phyloP scores from a whole-genome alignment of 1,140 invertebrate genomes.

The Phymorhynchus buccinoides region DNA sequence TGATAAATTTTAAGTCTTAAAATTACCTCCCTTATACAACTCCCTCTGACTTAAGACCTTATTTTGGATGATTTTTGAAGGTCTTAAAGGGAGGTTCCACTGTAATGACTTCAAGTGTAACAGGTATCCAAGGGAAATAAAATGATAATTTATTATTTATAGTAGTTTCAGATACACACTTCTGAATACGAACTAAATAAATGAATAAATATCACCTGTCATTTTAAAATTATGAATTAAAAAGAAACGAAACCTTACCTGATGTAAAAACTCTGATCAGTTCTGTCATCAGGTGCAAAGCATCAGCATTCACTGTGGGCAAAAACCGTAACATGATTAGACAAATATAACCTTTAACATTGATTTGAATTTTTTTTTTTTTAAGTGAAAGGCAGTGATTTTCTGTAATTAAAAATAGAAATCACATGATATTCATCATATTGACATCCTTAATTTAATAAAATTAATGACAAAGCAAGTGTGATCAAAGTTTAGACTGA shows the following conservation, averaged over 20 bases:
- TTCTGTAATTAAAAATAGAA: not conserved
- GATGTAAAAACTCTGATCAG: slow-evolving; percentile 23
- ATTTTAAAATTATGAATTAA: not conserved
- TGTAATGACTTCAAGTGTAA: no score
- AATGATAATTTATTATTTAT: no score
- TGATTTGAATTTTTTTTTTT: not conserved
- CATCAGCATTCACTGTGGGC: slow-evolving; percentile 25
- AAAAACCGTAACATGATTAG: not conserved
- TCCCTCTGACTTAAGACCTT: no score
- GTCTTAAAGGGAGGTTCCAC: no score
- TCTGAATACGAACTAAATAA: no score
- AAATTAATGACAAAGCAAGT: not conserved
- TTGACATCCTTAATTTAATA: not conserved
- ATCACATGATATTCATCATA: not conserved
- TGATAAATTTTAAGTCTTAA: no score
- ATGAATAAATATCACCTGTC: no score
- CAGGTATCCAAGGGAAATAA: no score
- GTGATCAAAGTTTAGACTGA: not conserved
- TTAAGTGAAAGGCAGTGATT: not conserved
- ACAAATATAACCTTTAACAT: not conserved
- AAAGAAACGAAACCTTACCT: slow-evolving; percentile 1
- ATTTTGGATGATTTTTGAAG: no score
- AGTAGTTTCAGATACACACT: no score
- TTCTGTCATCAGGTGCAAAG: not conserved
- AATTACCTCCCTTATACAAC: no score